Percentiles rank a stretch among this genome's conserved stretches.
Conservation (phyloP, 2,113 vertebrate species). For the Alces alces region DNA sequence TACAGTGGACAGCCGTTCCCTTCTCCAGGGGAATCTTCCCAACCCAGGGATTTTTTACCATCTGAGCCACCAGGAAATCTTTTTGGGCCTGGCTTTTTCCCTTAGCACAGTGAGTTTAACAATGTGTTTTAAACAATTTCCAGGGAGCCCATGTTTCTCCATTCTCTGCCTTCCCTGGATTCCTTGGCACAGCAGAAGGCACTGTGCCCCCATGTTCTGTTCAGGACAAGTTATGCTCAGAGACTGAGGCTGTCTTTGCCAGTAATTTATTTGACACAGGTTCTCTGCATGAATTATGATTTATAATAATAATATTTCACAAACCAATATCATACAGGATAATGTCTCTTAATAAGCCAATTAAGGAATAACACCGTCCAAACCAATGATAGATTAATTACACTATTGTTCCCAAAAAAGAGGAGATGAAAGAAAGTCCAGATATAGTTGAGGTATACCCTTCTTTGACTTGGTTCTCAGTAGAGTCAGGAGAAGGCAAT, state of each 20-base stretch:
- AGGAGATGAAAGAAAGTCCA: neutral
- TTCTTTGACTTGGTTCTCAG: neutral
- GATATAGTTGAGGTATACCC: neutral
- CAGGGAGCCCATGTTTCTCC: neutral
- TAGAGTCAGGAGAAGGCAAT: neutral
- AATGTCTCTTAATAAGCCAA: neutral
- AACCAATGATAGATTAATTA: neutral
- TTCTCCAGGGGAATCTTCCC: neutral
- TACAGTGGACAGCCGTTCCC: neutral
- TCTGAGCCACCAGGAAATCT: neutral
- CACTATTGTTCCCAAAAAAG: neutral
- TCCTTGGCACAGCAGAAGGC: neutral
- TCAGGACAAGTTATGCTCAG: neutral
- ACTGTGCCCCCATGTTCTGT: neutral
- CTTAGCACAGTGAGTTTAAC: neutral
- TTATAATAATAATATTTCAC: neutral
- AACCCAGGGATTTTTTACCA: neutral
- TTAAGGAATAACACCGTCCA: neutral
- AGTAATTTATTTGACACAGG: neutral
- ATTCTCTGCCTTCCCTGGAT: neutral
- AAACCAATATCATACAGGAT: neutral
- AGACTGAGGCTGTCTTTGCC: neutral
- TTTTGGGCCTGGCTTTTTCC: neutral
- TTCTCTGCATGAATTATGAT: neutral
- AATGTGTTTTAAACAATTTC: neutral